Percentiles rank a stretch among this genome's conserved stretches.
Evolutionary conservation across 2,888 invertebrate species (phyloP).

Genomic region (Eilema griseolum): DNA sequence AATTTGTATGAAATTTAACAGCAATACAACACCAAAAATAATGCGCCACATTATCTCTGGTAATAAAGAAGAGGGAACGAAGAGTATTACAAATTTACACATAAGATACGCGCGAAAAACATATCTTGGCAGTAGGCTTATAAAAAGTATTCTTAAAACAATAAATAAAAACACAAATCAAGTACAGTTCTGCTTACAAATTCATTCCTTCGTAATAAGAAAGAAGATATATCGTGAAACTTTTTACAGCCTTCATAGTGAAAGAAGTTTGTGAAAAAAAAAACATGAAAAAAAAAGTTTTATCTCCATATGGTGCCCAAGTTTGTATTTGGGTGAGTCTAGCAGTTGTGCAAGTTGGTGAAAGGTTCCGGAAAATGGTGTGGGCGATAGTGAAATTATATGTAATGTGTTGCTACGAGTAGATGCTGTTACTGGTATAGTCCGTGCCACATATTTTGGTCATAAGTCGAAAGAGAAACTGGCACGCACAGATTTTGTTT

Average conservation of each 20-base stretch:
- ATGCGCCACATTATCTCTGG: too few relatives aligned
- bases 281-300: conserved; percentile 40
- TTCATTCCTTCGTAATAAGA: conserved; percentile 24
- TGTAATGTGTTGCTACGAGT: not conserved
- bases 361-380: conserved; percentile 27
- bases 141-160: conserved; percentile 5
- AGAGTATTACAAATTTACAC: too few relatives aligned
- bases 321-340: conserved; percentile 13
- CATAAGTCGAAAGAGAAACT: too few relatives aligned
- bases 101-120: too few relatives aligned
- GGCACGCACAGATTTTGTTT: too few relatives aligned
- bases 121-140: too few relatives aligned
- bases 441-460: too few relatives aligned
- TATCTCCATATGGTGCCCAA: conserved; percentile 38
- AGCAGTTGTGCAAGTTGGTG: conserved; percentile 17
- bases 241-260: conserved; percentile 37
- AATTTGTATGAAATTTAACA: too few relatives aligned
- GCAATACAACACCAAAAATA: too few relatives aligned
- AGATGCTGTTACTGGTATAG: too few relatives aligned
- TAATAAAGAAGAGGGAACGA: too few relatives aligned
- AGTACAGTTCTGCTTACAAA: conserved; percentile 27
- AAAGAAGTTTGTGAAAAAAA: conserved; percentile 35
- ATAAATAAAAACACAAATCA: conserved; percentile 30
- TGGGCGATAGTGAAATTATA: not conserved
- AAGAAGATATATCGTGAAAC: conserved; percentile 37